These are phyloP conservation scores for Cheilosia grossa DNA, from an alignment of 2,888 invertebrate genomes.

Conservation along the genomic window DNA sequence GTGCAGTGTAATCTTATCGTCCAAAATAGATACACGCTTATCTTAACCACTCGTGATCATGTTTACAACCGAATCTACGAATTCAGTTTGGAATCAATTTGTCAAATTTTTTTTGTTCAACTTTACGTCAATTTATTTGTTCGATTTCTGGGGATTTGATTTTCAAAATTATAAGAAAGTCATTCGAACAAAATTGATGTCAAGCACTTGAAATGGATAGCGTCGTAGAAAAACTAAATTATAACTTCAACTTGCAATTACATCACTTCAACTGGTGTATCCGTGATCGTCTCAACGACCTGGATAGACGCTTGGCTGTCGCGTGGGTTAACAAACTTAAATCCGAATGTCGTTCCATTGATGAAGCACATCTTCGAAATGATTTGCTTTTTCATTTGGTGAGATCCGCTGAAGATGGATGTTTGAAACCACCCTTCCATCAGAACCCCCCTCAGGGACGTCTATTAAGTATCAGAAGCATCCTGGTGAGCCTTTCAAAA, in stretches of 20 bases:
- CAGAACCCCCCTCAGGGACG: conserved; percentile 84
- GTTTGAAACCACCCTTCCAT: conserved; percentile 84
- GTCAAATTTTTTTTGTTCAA: no score
- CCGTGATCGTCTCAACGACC: conserved; percentile 79
- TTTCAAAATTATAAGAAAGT: background rate
- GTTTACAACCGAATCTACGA: no score
- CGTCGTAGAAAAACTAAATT: conserved; percentile 83
- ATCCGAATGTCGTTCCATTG: conserved; percentile 82
- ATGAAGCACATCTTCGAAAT: conserved; percentile 85
- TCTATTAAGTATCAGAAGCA: conserved; percentile 82
- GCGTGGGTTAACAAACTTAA: conserved; percentile 84
- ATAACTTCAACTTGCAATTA: conserved; percentile 85
- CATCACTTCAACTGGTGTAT: conserved; percentile 84
- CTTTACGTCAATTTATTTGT: no score
- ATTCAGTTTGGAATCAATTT: no score
- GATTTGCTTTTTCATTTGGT: conserved; percentile 85
- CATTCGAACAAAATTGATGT: background rate
- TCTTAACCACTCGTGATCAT: no score
- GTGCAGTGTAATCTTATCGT: no score
- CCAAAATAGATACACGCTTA: no score
- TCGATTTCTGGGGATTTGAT: no score
- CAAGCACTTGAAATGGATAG: conserved; percentile 80
- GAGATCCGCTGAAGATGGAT: conserved; percentile 83
- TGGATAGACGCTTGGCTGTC: conserved; percentile 82
- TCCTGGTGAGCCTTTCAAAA: conserved; percentile 80